Percentiles rank a stretch among this genome's conserved stretches.
Evolutionary conservation across 2,888 invertebrate genomes (phyloP).

Genomic region (Bombylius discolor): DNA sequence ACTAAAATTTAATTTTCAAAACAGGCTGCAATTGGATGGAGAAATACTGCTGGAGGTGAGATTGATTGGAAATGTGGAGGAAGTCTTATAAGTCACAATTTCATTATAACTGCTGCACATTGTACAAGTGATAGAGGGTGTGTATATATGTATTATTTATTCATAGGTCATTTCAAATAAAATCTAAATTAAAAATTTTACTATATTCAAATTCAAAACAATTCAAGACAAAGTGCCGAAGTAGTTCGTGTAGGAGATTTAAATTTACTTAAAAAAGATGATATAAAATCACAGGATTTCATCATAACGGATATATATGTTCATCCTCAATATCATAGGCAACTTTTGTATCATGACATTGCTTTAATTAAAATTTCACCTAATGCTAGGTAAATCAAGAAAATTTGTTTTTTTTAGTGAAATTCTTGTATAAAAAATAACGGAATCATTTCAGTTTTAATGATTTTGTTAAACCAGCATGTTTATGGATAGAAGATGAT

Average conservation of each 20-base stretch:
- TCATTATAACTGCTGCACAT: conserved; percentile 6
- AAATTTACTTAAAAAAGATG: conserved; percentile 32
- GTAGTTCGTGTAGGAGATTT: conserved; percentile 39
- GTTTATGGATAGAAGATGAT: conserved; percentile 37
- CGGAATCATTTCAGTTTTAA: conserved; percentile 1
- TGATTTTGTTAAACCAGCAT: conserved; percentile 40
- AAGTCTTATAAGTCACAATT: conserved; percentile 2
- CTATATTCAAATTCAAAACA: background rate
- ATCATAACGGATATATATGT: conserved; percentile 27
- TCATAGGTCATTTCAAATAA: too few species aligned
- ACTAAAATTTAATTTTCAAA: too few species aligned
- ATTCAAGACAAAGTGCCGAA: conserved; percentile 16
- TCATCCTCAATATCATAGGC: conserved; percentile 36
- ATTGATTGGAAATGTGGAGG: conserved; percentile 7
- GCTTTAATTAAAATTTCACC: conserved; percentile 42
- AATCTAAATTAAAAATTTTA: background rate
- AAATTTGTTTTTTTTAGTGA: background rate
- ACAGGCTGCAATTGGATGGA: background rate
- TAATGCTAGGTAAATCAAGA: conserved; percentile 1
- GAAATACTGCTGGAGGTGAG: background rate
- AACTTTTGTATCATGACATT: conserved; percentile 48
- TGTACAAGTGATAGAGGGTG: conserved; percentile 5
- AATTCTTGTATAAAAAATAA: too few species aligned
- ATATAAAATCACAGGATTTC: conserved; percentile 31
- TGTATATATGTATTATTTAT: background rate